Conservation (phyloP, 2,888 invertebrate species). For the Creontiades dilutus region DNA sequence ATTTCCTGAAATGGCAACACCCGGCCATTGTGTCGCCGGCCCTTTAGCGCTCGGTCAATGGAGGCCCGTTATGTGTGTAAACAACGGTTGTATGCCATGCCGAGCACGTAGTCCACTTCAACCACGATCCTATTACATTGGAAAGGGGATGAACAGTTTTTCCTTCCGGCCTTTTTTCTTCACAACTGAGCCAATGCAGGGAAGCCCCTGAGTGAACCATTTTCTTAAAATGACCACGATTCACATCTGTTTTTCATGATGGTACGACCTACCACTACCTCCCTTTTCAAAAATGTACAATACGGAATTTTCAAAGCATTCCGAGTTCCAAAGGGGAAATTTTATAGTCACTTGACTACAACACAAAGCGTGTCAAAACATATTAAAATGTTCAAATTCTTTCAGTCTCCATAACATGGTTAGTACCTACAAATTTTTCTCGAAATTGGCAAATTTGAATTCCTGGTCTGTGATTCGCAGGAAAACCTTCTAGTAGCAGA, state of each 20-base stretch:
- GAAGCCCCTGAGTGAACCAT: background rate
- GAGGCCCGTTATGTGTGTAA: conserved; percentile 56
- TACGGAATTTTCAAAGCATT: no score
- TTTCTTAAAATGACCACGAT: background rate
- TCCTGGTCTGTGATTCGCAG: no score
- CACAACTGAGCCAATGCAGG: background rate
- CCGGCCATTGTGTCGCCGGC: conserved; percentile 57
- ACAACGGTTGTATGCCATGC: conserved; percentile 41
- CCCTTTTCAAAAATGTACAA: no score
- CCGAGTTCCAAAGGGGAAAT: no score
- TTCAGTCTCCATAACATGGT: no score
- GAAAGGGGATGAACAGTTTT: conserved; percentile 53
- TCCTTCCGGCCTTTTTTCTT: background rate
- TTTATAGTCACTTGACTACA: no score
- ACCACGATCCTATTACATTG: conserved; percentile 58
- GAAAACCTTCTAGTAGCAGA: no score
- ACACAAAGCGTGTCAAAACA: no score
- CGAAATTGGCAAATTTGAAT: no score
- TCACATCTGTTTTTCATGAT: background rate
- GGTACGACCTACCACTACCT: background rate
- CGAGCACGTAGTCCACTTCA: conserved; percentile 60
- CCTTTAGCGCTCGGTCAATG: conserved; percentile 67
- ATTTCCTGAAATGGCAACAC: conserved; percentile 58
- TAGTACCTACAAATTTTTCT: no score
- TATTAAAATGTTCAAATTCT: no score